Percentiles rank a stretch among this genome's conserved stretches.
phyloP scores from a whole-genome alignment of 2,888 invertebrate species.

The Aradus depressus region DNA sequence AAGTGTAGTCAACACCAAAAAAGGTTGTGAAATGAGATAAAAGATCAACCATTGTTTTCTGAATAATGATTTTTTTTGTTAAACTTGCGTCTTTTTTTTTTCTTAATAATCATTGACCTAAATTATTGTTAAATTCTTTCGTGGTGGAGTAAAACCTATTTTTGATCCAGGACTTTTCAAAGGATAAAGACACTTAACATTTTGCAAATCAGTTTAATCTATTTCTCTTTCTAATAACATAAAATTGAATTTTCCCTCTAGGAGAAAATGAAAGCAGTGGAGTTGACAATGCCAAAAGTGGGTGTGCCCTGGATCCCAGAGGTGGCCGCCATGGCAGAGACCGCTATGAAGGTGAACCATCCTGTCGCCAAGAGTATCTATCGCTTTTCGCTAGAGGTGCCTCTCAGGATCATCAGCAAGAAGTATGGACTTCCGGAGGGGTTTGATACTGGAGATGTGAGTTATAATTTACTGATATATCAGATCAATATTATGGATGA shows the following conservation, averaged over 20 bases:
- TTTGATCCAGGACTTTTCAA: too few relatives aligned
- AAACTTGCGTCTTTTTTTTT: too few relatives aligned
- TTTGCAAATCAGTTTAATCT: neutral
- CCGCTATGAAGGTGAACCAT: slow-evolving; percentile 35
- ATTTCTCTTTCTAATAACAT: slow-evolving; percentile 1
- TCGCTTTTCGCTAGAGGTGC: slow-evolving; percentile 37
- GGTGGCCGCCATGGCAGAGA: slow-evolving; percentile 34
- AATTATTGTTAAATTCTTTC: too few relatives aligned
- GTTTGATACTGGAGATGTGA: slow-evolving; percentile 1
- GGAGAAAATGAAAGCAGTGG: slow-evolving; percentile 35
- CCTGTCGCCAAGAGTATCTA: slow-evolving; percentile 36
- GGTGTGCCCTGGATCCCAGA: slow-evolving; percentile 39
- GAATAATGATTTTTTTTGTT: too few relatives aligned
- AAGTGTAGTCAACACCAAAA: too few relatives aligned
- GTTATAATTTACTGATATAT: slow-evolving; percentile 6
- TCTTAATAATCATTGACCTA: too few relatives aligned
- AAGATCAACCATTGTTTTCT: too few relatives aligned
- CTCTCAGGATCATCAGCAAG: slow-evolving; percentile 39
- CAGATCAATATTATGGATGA: neutral
- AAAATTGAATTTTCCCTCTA: slow-evolving; percentile 24
- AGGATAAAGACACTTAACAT: too few relatives aligned
- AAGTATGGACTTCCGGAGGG: slow-evolving; percentile 36
- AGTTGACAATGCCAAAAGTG: slow-evolving; percentile 35
- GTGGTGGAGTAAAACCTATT: too few relatives aligned
- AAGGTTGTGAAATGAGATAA: too few relatives aligned